A percentile compares a stretch with the other conserved stretches of the same genome.
These are phyloP conservation scores for Berghia stephanieae DNA, from an alignment of 1,140 invertebrate genomes.

Conservation along the genomic window DNA sequence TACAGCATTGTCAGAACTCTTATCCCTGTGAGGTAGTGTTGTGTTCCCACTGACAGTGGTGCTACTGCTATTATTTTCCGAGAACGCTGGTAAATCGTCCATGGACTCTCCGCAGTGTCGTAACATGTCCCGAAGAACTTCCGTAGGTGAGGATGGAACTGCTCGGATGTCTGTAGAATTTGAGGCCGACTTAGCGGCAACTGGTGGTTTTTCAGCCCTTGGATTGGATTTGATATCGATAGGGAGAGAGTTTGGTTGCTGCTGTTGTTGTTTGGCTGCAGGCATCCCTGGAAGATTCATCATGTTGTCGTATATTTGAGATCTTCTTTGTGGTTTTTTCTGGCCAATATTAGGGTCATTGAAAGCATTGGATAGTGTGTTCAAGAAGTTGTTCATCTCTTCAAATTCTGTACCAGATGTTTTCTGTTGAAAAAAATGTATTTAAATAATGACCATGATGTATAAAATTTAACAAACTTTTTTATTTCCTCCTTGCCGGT, in stretches of 20 bases:
- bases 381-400: conserved; percentile 69
- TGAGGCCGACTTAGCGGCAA: no score
- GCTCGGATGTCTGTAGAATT: no score
- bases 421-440: conserved; percentile 46
- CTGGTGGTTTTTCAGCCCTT: no score
- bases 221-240: no score
- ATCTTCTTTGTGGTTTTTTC: conserved; percentile 45
- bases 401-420: conserved; percentile 59
- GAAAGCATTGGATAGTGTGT: conserved; percentile 70
- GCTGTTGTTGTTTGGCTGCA: conserved; percentile 1
- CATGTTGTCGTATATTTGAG: conserved; percentile 59
- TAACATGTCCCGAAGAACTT: conserved; percentile 50
- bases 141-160: conserved; percentile 49
- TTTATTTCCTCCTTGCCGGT: no score
- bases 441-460: no score
- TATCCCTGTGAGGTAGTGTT: conserved; percentile 10
- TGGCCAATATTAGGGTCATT: conserved; percentile 59
- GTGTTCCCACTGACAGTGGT: conserved; percentile 23
- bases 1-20: conserved; percentile 10
- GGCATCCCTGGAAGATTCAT: conserved; percentile 34
- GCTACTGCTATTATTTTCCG: conserved; percentile 23
- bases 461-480: not conserved
- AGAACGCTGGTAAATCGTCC: conserved; percentile 43
- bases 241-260: no score
- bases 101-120: conserved; percentile 46